Percentiles rank a stretch among this genome's conserved stretches.
Conservation (phyloP, 2,113 vertebrate species). For the Pseudorectes ferrugineus region DNA sequence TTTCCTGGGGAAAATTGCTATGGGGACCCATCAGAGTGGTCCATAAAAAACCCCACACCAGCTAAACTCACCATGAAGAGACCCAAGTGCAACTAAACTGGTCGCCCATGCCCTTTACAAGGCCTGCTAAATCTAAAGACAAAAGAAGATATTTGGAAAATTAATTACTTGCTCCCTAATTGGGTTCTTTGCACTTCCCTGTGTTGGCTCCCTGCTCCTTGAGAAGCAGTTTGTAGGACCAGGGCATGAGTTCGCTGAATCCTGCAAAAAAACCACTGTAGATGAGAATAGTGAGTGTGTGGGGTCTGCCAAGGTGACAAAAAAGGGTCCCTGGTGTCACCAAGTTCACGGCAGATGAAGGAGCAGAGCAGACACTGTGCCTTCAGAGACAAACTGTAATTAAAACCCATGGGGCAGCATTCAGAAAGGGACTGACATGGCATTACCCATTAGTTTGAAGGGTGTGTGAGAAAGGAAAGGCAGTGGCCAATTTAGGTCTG, state of each 20-base stretch:
- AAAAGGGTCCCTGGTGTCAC: background rate
- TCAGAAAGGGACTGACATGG: background rate
- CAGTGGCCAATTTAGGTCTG: background rate
- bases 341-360: background rate
- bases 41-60: fast-evolving
- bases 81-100: background rate
- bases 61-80: background rate
- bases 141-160: background rate
- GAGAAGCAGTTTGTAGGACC: background rate
- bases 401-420: background rate
- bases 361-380: background rate
- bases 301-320: background rate
- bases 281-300: background rate
- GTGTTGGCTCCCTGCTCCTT: background rate
- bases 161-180: background rate
- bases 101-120: background rate
- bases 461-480: background rate
- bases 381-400: background rate
- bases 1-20: background rate
- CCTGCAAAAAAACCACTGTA: background rate
- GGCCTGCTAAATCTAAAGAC: background rate
- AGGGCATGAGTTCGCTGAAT: background rate
- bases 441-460: background rate
- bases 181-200: background rate
- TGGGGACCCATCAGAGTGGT: background rate